Evolutionary conservation across 1,140 invertebrate species (phyloP).

Genomic region (Drosophila sulfurigaster): DNA sequence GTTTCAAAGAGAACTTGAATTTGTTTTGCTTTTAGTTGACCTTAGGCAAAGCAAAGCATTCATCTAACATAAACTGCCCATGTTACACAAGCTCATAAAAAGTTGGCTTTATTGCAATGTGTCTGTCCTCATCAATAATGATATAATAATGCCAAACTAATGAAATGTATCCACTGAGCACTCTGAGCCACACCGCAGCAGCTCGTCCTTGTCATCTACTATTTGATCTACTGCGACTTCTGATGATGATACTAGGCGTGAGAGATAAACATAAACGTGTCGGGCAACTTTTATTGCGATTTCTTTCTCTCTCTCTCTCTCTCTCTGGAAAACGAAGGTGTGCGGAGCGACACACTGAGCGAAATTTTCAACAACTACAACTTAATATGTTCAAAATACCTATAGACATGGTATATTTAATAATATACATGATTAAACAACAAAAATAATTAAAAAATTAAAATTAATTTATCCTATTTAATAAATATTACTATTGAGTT

Average conservation of each 20-base stretch:
- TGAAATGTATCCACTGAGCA: conserved; percentile 51
- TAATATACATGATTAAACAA: no score
- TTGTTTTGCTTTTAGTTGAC: conserved; percentile 6
- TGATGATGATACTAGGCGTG: conserved; percentile 40
- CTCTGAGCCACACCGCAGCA: neutral
- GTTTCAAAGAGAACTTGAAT: neutral
- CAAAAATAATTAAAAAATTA: no score
- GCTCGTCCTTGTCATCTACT: conserved; percentile 37
- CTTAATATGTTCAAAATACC: no score
- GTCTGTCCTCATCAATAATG: conserved; percentile 43
- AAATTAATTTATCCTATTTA: no score
- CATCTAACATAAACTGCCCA: neutral
- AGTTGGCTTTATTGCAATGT: conserved; percentile 17
- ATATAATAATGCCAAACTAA: conserved; percentile 43
- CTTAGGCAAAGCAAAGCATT: conserved; percentile 2
- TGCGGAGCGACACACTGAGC: conserved; percentile 3
- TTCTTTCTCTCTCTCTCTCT: conserved; percentile 11
- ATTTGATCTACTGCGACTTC: conserved; percentile 70
- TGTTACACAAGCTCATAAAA: conserved; percentile 18
- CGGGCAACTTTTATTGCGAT: conserved; percentile 68
- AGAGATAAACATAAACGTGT: conserved; percentile 69
- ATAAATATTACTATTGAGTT: no score
- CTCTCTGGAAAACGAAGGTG: conserved; percentile 18
- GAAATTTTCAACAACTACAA: conserved; percentile 7
- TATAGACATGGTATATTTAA: no score